A percentile compares a stretch with the other conserved stretches of the same genome.
Conservation (phyloP, 2,888 invertebrate species). For the Polylopha cassiicola region DNA sequence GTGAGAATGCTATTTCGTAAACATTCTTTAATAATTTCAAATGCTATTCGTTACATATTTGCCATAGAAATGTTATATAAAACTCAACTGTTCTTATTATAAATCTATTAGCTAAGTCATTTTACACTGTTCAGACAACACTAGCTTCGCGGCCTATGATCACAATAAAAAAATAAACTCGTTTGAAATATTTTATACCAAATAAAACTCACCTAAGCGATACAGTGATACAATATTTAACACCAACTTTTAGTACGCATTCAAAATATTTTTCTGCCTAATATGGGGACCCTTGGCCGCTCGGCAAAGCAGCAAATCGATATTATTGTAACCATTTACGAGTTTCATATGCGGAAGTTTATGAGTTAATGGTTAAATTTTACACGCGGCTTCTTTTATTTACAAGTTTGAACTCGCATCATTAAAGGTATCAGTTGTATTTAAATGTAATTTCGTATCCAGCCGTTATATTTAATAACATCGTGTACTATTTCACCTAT, state of each 20-base stretch:
- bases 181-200: conserved; percentile 6
- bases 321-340: conserved; percentile 21
- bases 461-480: conserved; percentile 26
- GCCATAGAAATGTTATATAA: conserved; percentile 72
- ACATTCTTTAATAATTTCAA: conserved; percentile 67
- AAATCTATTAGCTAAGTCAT: conserved; percentile 47
- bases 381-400: conserved; percentile 30
- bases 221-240: conserved; percentile 1
- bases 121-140: conserved; percentile 38
- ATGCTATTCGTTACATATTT: conserved; percentile 61
- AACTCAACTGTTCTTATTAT: conserved; percentile 66
- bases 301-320: conserved; percentile 6
- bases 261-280: conserved; percentile 5
- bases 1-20: conserved; percentile 62
- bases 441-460: conserved; percentile 32
- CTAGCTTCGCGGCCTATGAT: conserved; percentile 14
- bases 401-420: conserved; percentile 36
- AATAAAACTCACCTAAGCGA: conserved; percentile 8
- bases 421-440: conserved; percentile 22
- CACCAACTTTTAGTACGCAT: conserved; percentile 3
- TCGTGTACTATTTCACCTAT: conserved; percentile 47
- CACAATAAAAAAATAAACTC: conserved; percentile 19
- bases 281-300: conserved; percentile 11
- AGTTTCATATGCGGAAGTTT: conserved; percentile 24
- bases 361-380: conserved; percentile 16